phyloP scores from a whole-genome alignment of 1,140 invertebrate genomes.

The Formica selysi region DNA sequence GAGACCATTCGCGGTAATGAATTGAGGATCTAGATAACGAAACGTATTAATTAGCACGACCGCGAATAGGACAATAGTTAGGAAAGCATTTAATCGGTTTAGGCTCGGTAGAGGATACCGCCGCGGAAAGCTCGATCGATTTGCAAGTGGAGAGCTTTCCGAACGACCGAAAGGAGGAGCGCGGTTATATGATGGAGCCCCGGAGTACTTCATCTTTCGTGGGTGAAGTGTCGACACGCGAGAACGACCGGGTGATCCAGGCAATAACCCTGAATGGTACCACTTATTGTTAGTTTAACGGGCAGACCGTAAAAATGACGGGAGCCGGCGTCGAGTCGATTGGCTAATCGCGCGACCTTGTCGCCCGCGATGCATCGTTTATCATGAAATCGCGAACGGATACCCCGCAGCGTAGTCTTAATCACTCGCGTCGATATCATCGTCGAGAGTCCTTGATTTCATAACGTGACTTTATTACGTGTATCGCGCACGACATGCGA shows the following conservation, averaged over 20 bases:
- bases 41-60: slow-evolving; percentile 60
- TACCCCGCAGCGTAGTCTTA: neutral
- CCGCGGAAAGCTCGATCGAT: slow-evolving; percentile 65
- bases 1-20: neutral
- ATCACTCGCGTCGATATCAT: neutral
- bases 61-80: slow-evolving; percentile 55
- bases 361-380: neutral
- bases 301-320: slow-evolving; percentile 17
- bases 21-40: slow-evolving; percentile 48
- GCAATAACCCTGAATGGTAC: slow-evolving; percentile 60
- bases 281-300: slow-evolving; percentile 43
- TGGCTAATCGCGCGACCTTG: slow-evolving; percentile 26
- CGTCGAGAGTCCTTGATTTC: slow-evolving; percentile 16
- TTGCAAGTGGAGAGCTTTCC: slow-evolving; percentile 68
- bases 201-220: slow-evolving; percentile 60
- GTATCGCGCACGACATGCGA: neutral
- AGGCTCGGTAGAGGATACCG: slow-evolving; percentile 6
- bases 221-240: slow-evolving; percentile 65
- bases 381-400: neutral
- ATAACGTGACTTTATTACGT: neutral
- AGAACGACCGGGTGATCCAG: slow-evolving; percentile 40
- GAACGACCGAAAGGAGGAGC: slow-evolving; percentile 37
- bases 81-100: slow-evolving; percentile 48
- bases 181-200: slow-evolving; percentile 9
- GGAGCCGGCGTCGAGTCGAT: slow-evolving; percentile 22